Evolutionary conservation across 2,888 invertebrate genomes (phyloP), one percentile per base, ranked within the genome.

Genomic region (Choristoneura rosaceana): DNA sequence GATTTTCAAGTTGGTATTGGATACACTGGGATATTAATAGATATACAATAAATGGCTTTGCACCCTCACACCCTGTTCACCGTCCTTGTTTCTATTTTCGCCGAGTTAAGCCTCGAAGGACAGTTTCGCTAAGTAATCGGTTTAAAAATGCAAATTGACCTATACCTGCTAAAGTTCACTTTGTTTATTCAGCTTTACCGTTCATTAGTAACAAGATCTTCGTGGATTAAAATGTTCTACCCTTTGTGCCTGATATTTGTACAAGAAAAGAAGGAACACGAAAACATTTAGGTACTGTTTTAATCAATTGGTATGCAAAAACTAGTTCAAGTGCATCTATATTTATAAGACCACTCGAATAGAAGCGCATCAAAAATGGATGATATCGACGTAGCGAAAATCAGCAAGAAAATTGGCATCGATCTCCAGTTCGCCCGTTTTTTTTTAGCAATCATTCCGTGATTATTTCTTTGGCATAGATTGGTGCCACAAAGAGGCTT

Each of bases 31-130:
- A 25, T 84, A 83, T 85, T 82, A 82, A 79, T 80, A 79, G 76
- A 73, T 78, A 75, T 80, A 79, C 80, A 79, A 52, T 52, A 66
- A 66, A 80, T 81, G 80, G 77, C 75, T 78, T 78, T 75, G 59
- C 77, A 81, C 79, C 86, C 86, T 86, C 83, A 80, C 68, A 75
- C 69, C 75, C 77, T 78, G 75, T 76, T 77, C 79, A 70, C 78
- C 80, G 87, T 84, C 91, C 92, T 90, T 85, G 87, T 81, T 87
- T 83, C 88, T 91, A 92, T 92, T 90, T 90, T 79, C 80, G 87
- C 79, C 76, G 78, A 81, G 80, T 79, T 78, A 80, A 81, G 79
- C 82, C 82, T 77, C 79, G 85, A 88, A 90, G 89, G 88, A 88
- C 87, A 81, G 79, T 81, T 75, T 75, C 77, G 84, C 84, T 87